phyloP scores from a whole-genome alignment of 64 coral and sea anemone species.

The Orbicella faveolata region DNA sequence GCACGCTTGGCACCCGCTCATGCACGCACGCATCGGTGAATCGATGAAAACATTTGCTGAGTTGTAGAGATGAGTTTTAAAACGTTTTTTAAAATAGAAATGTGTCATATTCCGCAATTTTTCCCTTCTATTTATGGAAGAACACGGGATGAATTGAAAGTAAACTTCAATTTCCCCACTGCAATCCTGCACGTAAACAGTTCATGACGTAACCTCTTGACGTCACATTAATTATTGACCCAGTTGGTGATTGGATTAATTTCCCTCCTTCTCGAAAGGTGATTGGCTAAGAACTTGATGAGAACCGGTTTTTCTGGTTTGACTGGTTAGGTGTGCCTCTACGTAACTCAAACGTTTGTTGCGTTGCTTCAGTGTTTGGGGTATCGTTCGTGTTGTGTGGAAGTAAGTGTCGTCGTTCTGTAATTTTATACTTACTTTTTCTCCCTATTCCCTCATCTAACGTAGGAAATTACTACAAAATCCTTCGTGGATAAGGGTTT shows the following conservation, averaged over 20 bases:
- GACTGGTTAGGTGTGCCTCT: slow-evolving; percentile 19
- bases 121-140: too few species aligned
- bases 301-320: slow-evolving; percentile 62
- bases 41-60: too few species aligned
- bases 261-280: neutral
- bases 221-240: slow-evolving; percentile 25
- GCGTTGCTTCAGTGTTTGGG: slow-evolving; percentile 64
- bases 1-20: too few species aligned
- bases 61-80: too few species aligned
- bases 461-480: slow-evolving; percentile 6
- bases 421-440: neutral
- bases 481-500: neutral
- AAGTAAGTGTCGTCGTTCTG: too few species aligned
- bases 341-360: slow-evolving; percentile 6
- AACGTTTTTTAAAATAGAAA: too few species aligned
- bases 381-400: neutral
- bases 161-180: neutral
- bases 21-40: too few species aligned
- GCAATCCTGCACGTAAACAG: neutral
- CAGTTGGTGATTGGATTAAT: slow-evolving; percentile 58
- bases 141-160: too few species aligned
- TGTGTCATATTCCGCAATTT: too few species aligned
- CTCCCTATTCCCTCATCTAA: neutral
- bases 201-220: slow-evolving; percentile 55
- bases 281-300: slow-evolving; percentile 62